phyloP scores from a whole-genome alignment of 2,797 vertebrate species.

The Trachops cirrhosus region DNA sequence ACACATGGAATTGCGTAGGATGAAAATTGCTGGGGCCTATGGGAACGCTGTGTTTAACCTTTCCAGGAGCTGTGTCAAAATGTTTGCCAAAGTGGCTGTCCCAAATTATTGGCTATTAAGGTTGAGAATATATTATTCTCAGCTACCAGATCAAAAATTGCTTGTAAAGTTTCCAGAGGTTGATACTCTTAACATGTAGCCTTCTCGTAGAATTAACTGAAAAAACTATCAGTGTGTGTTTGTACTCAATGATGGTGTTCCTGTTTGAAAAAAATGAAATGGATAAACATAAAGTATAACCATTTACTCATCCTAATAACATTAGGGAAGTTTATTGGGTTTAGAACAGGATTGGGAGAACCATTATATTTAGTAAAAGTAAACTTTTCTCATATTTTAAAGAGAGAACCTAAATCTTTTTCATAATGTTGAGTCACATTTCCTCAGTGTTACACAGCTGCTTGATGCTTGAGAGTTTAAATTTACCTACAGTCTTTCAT shows the following conservation, averaged over 20 bases:
- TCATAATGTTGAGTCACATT: neutral
- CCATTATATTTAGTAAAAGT: neutral
- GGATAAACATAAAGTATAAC: neutral
- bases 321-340: neutral
- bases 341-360: neutral
- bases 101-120: neutral
- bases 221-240: neutral
- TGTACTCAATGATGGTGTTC: neutral
- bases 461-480: neutral
- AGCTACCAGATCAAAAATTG: neutral
- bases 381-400: neutral
- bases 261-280: neutral
- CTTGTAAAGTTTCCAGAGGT: neutral
- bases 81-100: neutral
- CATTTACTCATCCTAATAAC: neutral
- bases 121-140: neutral
- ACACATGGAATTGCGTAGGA: neutral
- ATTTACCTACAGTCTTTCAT: neutral
- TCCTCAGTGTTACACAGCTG: neutral
- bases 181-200: neutral
- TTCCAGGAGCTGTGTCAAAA: neutral
- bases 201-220: neutral
- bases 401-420: neutral
- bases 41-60: neutral
- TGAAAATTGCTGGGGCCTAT: neutral